These are phyloP conservation scores for Mnemiopsis leidyi DNA, from an alignment of 37 sponge, comb jelly and placozoan species.

Conservation along the genomic window DNA sequence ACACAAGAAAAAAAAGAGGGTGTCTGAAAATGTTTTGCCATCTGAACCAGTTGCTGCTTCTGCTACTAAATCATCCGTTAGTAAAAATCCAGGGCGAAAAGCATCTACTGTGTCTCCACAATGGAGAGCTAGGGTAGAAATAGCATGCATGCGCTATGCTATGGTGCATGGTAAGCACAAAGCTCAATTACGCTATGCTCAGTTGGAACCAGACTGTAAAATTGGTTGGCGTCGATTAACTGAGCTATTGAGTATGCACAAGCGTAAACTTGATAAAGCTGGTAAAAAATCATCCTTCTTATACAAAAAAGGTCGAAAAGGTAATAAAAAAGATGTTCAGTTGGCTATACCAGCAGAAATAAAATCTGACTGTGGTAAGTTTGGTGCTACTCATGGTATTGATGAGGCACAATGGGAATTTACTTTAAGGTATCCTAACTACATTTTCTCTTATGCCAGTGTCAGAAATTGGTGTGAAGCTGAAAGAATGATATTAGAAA, in stretches of 20 bases:
- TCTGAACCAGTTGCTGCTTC: neutral
- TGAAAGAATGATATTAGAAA: neutral
- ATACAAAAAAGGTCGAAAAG: neutral
- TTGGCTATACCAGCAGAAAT: neutral
- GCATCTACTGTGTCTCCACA: neutral
- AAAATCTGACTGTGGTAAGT: slow-evolving; percentile 1
- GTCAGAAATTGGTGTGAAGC: slow-evolving; percentile 17
- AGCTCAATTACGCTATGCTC: slow-evolving; percentile 2
- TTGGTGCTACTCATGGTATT: neutral
- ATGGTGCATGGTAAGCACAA: slow-evolving; percentile 5
- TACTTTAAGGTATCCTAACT: neutral
- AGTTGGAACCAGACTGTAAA: neutral
- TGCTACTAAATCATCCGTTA: neutral
- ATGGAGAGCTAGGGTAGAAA: neutral
- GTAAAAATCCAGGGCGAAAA: neutral
- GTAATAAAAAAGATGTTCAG: neutral
- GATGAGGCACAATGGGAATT: slow-evolving; percentile 41
- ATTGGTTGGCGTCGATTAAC: neutral
- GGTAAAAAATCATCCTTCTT: neutral
- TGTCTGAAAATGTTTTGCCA: neutral
- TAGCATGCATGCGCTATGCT: slow-evolving; percentile 33
- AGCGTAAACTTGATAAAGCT: neutral
- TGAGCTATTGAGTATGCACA: neutral
- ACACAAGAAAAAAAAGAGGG: neutral
- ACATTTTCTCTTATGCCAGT: slow-evolving; percentile 27